Evolutionary conservation across 2,888 invertebrate genomes (phyloP).

Genomic region (Heterodera filipjevi): DNA sequence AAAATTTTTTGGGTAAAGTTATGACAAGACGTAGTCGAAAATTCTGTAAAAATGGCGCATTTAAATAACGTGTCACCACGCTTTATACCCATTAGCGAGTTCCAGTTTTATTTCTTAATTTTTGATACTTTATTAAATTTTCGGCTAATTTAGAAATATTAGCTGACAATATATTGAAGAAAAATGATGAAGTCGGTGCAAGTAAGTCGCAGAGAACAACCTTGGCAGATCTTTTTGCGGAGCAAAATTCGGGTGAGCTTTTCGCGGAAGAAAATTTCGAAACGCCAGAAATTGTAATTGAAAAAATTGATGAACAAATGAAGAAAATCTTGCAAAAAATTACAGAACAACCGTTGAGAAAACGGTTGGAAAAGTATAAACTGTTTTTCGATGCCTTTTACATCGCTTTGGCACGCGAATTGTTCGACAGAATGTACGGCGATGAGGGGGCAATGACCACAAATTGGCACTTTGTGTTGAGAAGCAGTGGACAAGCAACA

Average conservation of each 20-base stretch:
- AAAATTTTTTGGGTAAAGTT: too few species aligned
- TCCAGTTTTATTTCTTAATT: too few species aligned
- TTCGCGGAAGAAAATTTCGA: not conserved
- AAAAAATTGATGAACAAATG: not conserved
- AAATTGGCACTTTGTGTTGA: conserved; percentile 1
- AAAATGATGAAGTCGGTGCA: not conserved
- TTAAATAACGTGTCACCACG: too few species aligned
- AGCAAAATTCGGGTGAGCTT: not conserved
- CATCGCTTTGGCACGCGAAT: not conserved
- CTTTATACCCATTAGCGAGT: too few species aligned
- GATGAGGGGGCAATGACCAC: not conserved
- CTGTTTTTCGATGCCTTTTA: not conserved
- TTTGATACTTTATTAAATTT: too few species aligned
- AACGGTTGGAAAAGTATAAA: not conserved
- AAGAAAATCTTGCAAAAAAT: not conserved
- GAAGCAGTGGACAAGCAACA: not conserved
- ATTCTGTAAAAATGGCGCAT: too few species aligned
- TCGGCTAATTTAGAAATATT: too few species aligned
- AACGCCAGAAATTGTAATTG: not conserved
- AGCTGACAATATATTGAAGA: too few species aligned
- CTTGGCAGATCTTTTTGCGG: too few species aligned
- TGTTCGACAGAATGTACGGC: not conserved
- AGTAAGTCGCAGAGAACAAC: not conserved
- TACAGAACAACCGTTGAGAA: not conserved
- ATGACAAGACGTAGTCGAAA: too few species aligned